Conservation (phyloP, 2,797 vertebrate species). For the Takifugu ocellatus region DNA sequence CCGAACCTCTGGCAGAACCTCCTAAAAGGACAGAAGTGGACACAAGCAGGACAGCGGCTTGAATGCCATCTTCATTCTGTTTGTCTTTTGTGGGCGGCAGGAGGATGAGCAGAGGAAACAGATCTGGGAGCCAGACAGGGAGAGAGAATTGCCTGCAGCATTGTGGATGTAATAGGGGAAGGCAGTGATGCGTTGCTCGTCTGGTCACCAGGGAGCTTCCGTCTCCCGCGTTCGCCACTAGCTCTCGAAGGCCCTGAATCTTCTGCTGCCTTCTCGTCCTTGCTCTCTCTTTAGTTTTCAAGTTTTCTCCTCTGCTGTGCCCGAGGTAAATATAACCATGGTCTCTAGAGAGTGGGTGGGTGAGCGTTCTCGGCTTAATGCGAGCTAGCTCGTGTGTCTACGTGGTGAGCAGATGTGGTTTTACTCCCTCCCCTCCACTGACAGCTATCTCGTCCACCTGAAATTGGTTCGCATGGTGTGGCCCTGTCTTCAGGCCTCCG, state of each 20-base stretch:
- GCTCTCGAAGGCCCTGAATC: slow-evolving; percentile 38
- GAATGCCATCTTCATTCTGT: slow-evolving; percentile 9
- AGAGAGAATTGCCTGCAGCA: slow-evolving; percentile 54
- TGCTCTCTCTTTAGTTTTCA: slow-evolving; percentile 39
- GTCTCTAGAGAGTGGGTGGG: slow-evolving; percentile 48
- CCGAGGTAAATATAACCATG: slow-evolving; percentile 54
- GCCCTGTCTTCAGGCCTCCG: slow-evolving; percentile 48
- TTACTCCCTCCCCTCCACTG: slow-evolving; percentile 19
- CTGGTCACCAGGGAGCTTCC: slow-evolving; percentile 58
- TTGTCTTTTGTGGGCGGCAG: slow-evolving; percentile 38
- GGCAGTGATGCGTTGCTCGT: slow-evolving; percentile 61
- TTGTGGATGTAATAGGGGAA: slow-evolving; percentile 68
- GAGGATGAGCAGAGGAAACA: slow-evolving; percentile 30
- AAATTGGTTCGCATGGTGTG: slow-evolving; percentile 33
- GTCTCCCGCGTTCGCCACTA: slow-evolving; percentile 45
- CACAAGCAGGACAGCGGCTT: slow-evolving; percentile 7
- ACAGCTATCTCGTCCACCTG: slow-evolving; percentile 44
- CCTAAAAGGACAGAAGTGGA: not conserved
- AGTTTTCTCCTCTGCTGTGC: slow-evolving; percentile 33
- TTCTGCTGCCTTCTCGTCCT: slow-evolving; percentile 29
- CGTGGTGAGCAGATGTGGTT: slow-evolving; percentile 11
- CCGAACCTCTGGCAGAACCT: not conserved
- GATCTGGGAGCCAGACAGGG: slow-evolving; percentile 39
- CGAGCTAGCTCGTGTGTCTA: slow-evolving; percentile 31
- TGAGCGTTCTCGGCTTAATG: slow-evolving; percentile 30